Percentiles rank a stretch among this genome's conserved stretches.
Evolutionary conservation across 2,888 invertebrate species (phyloP).

Genomic region (Pandemis corylana): DNA sequence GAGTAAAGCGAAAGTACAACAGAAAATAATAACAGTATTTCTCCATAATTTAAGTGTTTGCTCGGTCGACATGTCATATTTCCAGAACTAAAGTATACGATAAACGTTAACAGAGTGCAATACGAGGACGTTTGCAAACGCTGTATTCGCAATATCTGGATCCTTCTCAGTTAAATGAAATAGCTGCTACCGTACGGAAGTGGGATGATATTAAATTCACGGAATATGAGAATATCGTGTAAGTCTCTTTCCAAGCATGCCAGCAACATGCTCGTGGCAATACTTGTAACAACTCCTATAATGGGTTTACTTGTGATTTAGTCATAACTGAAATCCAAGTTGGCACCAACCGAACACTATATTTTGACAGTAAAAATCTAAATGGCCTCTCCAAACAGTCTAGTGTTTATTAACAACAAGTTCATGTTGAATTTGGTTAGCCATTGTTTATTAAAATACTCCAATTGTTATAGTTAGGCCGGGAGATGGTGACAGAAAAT

Average conservation of each 20-base stretch:
- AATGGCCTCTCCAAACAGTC: not conserved
- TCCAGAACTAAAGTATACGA: not conserved
- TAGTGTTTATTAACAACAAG: no score
- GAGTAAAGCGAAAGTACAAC: not conserved
- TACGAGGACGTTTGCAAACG: conserved; percentile 1
- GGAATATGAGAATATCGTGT: not conserved
- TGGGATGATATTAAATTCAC: conserved; percentile 8
- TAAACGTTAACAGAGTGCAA: conserved; percentile 5
- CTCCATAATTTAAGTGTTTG: not conserved
- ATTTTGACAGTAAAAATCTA: not conserved
- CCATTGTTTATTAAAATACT: no score
- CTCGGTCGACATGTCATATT: not conserved
- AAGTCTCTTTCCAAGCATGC: not conserved
- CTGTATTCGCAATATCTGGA: not conserved
- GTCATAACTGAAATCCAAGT: not conserved
- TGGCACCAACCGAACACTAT: not conserved
- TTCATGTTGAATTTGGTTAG: no score
- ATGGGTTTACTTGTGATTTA: not conserved
- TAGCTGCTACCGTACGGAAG: not conserved
- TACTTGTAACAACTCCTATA: not conserved
- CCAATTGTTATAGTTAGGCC: no score
- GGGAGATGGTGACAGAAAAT: no score
- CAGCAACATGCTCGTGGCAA: not conserved
- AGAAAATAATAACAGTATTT: not conserved
- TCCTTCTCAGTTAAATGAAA: conserved; percentile 17